phyloP scores from a whole-genome alignment of 2,888 invertebrate genomes.

The Drosophila pegasa region DNA sequence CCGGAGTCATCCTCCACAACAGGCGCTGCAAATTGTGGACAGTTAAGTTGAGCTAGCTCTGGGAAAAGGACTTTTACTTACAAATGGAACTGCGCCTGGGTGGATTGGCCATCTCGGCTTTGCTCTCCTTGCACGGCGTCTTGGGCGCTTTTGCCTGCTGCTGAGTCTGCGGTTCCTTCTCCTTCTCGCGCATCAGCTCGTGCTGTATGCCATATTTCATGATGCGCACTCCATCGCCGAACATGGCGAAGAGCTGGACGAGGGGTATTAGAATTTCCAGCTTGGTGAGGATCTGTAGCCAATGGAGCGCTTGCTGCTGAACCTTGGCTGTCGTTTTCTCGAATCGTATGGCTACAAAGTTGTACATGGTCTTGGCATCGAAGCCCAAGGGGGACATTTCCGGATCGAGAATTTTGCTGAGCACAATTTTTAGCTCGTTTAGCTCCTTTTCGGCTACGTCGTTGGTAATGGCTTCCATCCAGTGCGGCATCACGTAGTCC shows the following conservation, averaged over 20 bases:
- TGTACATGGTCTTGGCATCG: constrained; percentile 97
- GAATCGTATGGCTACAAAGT: constrained; percentile 95
- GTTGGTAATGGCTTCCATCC: constrained; percentile 98
- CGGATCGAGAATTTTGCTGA: constrained; percentile 97
- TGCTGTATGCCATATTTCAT: constrained; percentile 87
- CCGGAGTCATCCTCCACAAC: constrained; percentile 90
- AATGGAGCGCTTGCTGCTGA: constrained; percentile 94
- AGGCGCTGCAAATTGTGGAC: constrained; percentile 85
- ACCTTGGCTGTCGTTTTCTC: constrained; percentile 91
- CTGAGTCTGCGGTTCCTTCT: constrained; percentile 65
- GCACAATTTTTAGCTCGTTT: constrained; percentile 92
- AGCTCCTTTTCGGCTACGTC: constrained; percentile 96
- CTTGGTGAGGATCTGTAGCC: constrained; percentile 94
- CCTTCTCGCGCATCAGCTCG: constrained; percentile 85
- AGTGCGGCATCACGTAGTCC: constrained; percentile 99
- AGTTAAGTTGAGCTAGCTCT: background rate
- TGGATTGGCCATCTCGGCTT: constrained; percentile 82
- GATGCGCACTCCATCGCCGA: constrained; percentile 93
- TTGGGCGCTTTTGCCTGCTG: constrained; percentile 75
- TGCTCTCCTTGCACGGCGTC: constrained; percentile 82
- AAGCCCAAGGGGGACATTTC: constrained; percentile 98
- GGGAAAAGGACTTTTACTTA: constrained; percentile 77
- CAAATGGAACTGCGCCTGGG: constrained; percentile 86
- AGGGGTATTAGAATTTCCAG: constrained; percentile 96
- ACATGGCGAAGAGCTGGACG: constrained; percentile 94